Conservation (phyloP, 2,797 vertebrate species). For the Arremon aurantiirostris region DNA sequence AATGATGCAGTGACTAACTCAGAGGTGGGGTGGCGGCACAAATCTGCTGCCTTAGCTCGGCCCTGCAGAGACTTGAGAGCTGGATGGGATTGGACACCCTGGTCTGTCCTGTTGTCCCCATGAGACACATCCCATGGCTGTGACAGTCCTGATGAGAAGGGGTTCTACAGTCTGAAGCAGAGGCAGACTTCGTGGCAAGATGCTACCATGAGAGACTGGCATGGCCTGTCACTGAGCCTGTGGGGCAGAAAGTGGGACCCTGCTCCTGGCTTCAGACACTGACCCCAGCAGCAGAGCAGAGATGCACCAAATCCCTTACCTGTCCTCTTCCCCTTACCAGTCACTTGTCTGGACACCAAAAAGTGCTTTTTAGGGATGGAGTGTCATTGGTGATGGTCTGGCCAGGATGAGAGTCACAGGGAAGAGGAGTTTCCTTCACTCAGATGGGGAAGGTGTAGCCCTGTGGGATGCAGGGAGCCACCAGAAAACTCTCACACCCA, state of each 20-base stretch:
- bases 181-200: background rate
- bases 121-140: background rate
- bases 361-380: background rate
- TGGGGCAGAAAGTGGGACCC: background rate
- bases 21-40: background rate
- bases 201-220: background rate
- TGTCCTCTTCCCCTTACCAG: background rate
- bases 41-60: background rate
- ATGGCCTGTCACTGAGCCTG: background rate
- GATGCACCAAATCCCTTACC: background rate
- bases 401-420: background rate
- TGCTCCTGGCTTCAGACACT: background rate
- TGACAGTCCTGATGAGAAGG: background rate
- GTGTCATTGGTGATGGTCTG: background rate
- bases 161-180: background rate
- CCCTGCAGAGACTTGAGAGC: background rate
- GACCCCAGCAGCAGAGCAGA: background rate
- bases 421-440: background rate
- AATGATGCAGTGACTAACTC: background rate
- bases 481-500: rapidly evolving
- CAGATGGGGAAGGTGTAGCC: background rate
- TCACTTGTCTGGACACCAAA: rapidly evolving
- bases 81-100: background rate
- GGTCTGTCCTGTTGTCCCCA: rapidly evolving
- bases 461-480: background rate